A percentile compares a stretch with the other conserved stretches of the same genome.
Evolutionary conservation across 2,113 vertebrate species (phyloP).

Genomic region (Passer montanus): DNA sequence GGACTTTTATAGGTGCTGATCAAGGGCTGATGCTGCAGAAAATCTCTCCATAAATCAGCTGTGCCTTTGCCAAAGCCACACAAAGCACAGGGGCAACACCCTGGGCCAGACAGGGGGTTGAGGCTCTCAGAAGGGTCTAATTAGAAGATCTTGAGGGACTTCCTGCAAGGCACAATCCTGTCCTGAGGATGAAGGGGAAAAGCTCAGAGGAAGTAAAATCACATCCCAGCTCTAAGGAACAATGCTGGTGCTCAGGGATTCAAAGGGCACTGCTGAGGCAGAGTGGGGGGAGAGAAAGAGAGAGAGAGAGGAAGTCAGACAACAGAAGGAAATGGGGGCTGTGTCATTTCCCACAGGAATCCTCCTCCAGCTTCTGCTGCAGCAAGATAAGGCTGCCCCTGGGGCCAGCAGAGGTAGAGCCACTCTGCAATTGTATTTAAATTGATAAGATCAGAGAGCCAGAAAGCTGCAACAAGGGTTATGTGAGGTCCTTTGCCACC

Average conservation of each 20-base stretch:
- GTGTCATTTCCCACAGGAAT: conserved; percentile 81
- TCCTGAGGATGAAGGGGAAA: not conserved
- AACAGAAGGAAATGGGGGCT: conserved; percentile 82
- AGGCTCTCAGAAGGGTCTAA: not conserved
- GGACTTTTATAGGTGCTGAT: not conserved
- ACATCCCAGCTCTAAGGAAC: conserved; percentile 67
- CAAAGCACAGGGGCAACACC: not conserved
- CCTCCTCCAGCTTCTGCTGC: conserved; percentile 76
- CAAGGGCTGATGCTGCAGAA: not conserved
- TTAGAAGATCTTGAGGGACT: conserved; percentile 16
- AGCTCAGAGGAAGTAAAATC: conserved; percentile 42
- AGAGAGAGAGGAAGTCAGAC: conserved; percentile 80
- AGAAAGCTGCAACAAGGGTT: conserved; percentile 14
- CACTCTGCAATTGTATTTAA: conserved; percentile 52
- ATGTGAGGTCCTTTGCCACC: conserved; percentile 23
- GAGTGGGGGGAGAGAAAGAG: conserved; percentile 61
- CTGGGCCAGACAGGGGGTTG: not conserved
- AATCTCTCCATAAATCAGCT: not conserved
- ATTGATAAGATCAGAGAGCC: conserved; percentile 40
- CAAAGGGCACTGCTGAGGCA: conserved; percentile 25
- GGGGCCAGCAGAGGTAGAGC: conserved; percentile 57
- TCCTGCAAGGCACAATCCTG: conserved; percentile 28
- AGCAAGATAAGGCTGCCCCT: conserved; percentile 82
- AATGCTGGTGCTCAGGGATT: conserved; percentile 78
- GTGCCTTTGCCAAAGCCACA: not conserved